Base-by-base conservation (phyloP, 1,140 invertebrate genomes). In the Teleogryllus occipitalis region DNA sequence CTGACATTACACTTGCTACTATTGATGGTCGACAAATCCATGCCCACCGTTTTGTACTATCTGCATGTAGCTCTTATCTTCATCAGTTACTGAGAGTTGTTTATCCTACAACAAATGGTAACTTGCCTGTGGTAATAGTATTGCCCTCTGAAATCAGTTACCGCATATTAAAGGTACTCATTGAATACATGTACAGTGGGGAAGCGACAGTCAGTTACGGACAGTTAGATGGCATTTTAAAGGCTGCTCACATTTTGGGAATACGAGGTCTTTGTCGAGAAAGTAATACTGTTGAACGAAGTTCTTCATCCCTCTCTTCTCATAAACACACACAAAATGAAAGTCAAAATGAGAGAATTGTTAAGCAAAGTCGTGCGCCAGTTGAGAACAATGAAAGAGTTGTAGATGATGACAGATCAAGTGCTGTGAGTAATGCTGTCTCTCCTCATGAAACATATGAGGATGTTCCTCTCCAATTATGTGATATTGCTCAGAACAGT, bases 161-260 rank as follows among this genome's bases (percentile, higher is more conserved):
- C 79, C 90, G 92, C 80, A 93, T 93, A 5, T 86, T 95, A 79
- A 93, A 93, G 84, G 93, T 93, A 78, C 87, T 95, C 2, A 91
- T 95, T n/a, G 92, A 94, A 83, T 95, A 95, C 84, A 95, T 95
- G 93, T 95, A 95, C 86, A 93, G 90, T 72, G 94, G 94, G 6
- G 94, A 95, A 87, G 93, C 93, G 47, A 95, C 93, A 22, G 93
- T 95, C 8, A 93, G 93, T 79, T 94, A 95, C 85, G 93, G 94
- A 83, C 93, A 95, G 47, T 84, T 95, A 75, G 93, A 93, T 82
- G 91, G 90, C 79, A 93, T 95, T 3, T 83, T 95, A 73, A 92
- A 92, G 84, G 94, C 93, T 0, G 94, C 93, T 0, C 93, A 95
- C 83, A 90, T 94, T 8, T 83, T 95, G 0, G 92, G 94, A 83